These are phyloP conservation scores for Notechis scutatus DNA, from an alignment of 2,113 vertebrate genomes.

Conservation along the genomic window DNA sequence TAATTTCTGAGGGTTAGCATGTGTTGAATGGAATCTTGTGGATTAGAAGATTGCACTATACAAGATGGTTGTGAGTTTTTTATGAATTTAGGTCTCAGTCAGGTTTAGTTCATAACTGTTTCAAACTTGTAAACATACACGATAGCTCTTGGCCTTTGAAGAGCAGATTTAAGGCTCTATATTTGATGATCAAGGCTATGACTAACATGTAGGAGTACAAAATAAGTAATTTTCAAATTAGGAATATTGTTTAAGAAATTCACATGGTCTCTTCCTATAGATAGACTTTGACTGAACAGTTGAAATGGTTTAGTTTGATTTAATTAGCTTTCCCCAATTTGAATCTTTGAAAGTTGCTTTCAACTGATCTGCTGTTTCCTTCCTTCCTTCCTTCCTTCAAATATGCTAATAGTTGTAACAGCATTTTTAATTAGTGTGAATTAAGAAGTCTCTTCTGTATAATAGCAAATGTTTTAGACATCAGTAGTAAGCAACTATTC, in stretches of 20 bases:
- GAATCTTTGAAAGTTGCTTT: not conserved
- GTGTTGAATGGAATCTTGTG: not conserved
- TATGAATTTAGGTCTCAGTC: not conserved
- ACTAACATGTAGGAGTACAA: not conserved
- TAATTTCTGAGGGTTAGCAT: not conserved
- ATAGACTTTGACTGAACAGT: not conserved
- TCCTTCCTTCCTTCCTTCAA: not conserved
- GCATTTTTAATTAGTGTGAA: not conserved
- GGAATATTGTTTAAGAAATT: not conserved
- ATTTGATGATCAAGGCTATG: not conserved
- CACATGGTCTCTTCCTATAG: not conserved
- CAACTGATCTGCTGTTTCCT: not conserved
- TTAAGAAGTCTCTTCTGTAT: not conserved
- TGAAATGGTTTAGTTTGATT: not conserved
- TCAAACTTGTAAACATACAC: not conserved
- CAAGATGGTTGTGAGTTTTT: not conserved
- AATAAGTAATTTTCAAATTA: not conserved
- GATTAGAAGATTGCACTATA: not conserved
- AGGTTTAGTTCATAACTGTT: not conserved
- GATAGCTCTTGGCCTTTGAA: not conserved
- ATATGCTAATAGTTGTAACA: not conserved
- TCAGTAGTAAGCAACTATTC: not conserved
- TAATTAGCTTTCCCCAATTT: not conserved
- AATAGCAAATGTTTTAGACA: not conserved
- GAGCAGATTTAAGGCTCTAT: not conserved